phyloP scores from a whole-genome alignment of 1,140 invertebrate genomes.

The Odontomachus brunneus region DNA sequence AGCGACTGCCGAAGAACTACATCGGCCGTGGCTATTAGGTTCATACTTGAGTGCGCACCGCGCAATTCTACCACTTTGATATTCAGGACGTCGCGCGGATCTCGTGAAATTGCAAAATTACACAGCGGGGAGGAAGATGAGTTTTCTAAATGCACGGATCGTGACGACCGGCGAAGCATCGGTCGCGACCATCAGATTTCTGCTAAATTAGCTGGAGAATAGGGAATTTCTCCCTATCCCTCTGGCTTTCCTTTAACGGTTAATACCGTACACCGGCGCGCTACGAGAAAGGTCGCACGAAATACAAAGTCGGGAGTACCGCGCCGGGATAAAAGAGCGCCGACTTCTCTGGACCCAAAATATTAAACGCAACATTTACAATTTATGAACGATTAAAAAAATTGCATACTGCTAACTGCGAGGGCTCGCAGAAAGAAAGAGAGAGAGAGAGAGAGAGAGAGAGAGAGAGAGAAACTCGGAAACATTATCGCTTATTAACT shows the following conservation, averaged over 20 bases:
- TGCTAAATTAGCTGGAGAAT: constrained; percentile 59
- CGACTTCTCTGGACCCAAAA: background rate
- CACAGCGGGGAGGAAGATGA: constrained; percentile 56
- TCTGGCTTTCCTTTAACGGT: constrained; percentile 44
- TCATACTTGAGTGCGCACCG: constrained; percentile 55
- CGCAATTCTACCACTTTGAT: constrained; percentile 52
- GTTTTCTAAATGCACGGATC: constrained; percentile 60
- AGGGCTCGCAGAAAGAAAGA: too few species aligned
- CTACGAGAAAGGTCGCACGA: constrained; percentile 11
- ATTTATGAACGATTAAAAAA: background rate
- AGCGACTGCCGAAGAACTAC: constrained; percentile 64
- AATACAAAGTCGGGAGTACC: constrained; percentile 7
- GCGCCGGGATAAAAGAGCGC: background rate
- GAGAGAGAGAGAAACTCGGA: too few species aligned
- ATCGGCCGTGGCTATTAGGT: constrained; percentile 60
- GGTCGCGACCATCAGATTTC: constrained; percentile 64
- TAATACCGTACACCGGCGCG: constrained; percentile 13
- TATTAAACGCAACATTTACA: background rate
- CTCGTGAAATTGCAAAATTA: constrained; percentile 61
- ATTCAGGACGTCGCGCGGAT: constrained; percentile 54
- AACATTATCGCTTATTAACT: background rate
- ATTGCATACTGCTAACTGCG: too few species aligned
- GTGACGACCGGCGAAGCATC: constrained; percentile 50
- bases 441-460: too few species aligned
- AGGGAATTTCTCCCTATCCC: constrained; percentile 44